A percentile compares a stretch with the other conserved stretches of the same genome.
These are phyloP conservation scores for Andrena cerasifolii DNA, from an alignment of 1,140 invertebrate species.

Conservation along the genomic window DNA sequence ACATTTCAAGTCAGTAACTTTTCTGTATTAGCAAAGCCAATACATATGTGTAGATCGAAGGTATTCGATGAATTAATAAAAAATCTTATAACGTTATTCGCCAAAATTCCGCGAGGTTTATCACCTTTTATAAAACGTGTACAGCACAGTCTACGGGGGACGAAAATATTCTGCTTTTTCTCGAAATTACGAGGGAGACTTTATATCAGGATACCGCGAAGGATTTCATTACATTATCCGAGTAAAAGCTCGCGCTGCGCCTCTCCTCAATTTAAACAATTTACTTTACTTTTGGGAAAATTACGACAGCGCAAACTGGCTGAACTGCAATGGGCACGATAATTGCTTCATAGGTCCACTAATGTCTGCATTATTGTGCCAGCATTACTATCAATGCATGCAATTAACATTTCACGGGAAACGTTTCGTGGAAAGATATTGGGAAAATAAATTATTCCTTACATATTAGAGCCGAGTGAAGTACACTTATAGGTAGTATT, in stretches of 20 bases:
- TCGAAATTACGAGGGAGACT: constrained; percentile 22
- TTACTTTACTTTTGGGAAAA: constrained; percentile 33
- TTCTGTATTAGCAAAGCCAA: neutral
- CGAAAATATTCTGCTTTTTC: constrained; percentile 32
- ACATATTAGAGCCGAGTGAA: neutral
- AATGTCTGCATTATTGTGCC: neutral
- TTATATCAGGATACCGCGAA: constrained; percentile 24
- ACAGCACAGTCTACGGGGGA: neutral
- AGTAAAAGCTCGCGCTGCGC: constrained; percentile 9
- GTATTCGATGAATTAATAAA: constrained; percentile 14
- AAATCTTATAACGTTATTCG: neutral
- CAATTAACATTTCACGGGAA: neutral
- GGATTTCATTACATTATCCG: constrained; percentile 47
- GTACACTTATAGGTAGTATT: neutral
- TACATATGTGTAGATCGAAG: neutral
- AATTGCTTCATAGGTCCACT: constrained; percentile 5
- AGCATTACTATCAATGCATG: neutral
- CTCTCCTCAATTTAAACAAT: constrained; percentile 43
- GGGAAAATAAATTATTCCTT: neutral
- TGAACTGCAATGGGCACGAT: constrained; percentile 5
- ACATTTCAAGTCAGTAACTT: too few species aligned
- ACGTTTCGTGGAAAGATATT: neutral
- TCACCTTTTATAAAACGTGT: constrained; percentile 1
- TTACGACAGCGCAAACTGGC: constrained; percentile 4
- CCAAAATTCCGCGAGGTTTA: constrained; percentile 9